Evolutionary conservation across 2,113 vertebrate genomes (phyloP).

Genomic region (Zosterops hypoxanthus): DNA sequence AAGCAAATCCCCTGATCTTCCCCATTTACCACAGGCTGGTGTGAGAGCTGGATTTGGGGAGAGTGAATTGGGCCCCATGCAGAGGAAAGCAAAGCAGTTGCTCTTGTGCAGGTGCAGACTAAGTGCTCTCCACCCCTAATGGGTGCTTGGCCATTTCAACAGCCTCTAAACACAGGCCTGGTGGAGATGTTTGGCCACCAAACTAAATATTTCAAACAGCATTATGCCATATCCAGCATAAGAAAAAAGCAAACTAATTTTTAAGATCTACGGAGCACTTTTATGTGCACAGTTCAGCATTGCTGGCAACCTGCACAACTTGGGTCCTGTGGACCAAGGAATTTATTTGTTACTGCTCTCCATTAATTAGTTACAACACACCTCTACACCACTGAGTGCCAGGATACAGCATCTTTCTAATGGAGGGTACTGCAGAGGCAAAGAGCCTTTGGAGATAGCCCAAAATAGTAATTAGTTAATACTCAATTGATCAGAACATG

Average conservation of each 20-base stretch:
- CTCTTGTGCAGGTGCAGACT: conserved; percentile 39
- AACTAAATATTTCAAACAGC: neutral
- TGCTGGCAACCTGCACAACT: neutral
- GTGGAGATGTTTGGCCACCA: conserved; percentile 2
- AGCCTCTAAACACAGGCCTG: neutral
- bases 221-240: neutral
- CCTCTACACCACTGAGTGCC: neutral
- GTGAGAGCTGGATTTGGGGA: neutral
- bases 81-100: neutral
- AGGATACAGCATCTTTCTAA: conserved; percentile 2
- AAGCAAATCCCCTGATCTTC: conserved; percentile 28
- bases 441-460: conserved; percentile 34
- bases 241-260: neutral
- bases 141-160: neutral
- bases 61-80: neutral
- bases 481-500: conserved; percentile 55
- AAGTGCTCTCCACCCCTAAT: conserved; percentile 15
- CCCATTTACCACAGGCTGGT: neutral
- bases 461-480: conserved; percentile 64
- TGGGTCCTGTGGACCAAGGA: neutral
- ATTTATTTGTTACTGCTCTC: neutral
- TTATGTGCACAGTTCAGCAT: neutral
- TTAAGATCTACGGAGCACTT: neutral
- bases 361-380: conserved; percentile 33
- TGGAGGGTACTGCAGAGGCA: conserved; percentile 11